Percentiles rank a stretch among this genome's conserved stretches.
phyloP scores from a whole-genome alignment of 2,113 vertebrate species.

The Oncorhynchus kisutch region DNA sequence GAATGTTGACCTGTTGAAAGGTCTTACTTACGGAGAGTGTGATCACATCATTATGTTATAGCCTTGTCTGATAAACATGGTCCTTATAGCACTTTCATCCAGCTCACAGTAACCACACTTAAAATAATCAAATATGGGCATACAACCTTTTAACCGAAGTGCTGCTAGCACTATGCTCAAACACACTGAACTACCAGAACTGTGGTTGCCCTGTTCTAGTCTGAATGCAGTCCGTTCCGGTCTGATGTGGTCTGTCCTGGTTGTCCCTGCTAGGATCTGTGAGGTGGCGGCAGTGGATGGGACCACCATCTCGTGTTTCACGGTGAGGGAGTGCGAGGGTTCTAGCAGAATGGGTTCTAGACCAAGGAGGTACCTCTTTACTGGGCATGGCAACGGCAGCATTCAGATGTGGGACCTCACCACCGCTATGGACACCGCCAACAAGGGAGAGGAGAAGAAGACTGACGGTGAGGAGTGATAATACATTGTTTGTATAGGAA shows the following conservation, averaged over 20 bases:
- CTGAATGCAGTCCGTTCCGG: neutral
- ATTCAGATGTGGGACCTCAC: constrained; percentile 99
- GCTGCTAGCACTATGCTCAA: neutral
- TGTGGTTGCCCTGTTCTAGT: neutral
- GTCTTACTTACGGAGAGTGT: too few relatives aligned
- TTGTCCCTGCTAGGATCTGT: constrained; percentile 77
- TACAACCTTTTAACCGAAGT: neutral
- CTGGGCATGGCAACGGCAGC: constrained; percentile 93
- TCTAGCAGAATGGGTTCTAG: constrained; percentile 97
- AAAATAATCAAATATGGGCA: too few relatives aligned
- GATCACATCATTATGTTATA: too few relatives aligned
- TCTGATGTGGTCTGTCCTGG: neutral
- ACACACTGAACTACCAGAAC: neutral
- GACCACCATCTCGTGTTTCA: constrained; percentile 92
- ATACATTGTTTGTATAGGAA: too few relatives aligned
- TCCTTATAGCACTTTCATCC: too few relatives aligned
- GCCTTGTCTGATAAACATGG: too few relatives aligned
- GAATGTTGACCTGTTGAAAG: too few relatives aligned
- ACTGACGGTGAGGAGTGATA: constrained; percentile 58
- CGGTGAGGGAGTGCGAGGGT: constrained; percentile 94
- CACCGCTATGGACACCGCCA: constrained; percentile 94
- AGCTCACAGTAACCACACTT: too few relatives aligned
- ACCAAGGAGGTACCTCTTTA: constrained; percentile 93
- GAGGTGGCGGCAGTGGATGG: constrained; percentile 96
- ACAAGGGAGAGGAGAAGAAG: constrained; percentile 87